Conservation (phyloP, 2,797 vertebrate species). For the Tragelaphus oryx region DNA sequence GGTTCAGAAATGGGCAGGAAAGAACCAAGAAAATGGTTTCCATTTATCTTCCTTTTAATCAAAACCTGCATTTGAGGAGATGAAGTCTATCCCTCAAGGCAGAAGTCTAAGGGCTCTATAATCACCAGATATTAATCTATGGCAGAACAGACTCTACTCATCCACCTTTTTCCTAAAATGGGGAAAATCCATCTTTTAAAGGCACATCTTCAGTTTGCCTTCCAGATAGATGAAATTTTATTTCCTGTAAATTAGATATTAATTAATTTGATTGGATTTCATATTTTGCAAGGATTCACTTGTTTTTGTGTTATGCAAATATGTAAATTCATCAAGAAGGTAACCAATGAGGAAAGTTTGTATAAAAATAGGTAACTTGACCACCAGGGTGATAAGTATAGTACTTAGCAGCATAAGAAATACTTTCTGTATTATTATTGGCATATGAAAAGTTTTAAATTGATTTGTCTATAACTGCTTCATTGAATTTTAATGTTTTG, state of each 20-base stretch:
- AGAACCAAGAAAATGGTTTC: constrained; percentile 52
- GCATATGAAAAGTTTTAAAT: neutral
- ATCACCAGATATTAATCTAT: constrained; percentile 41
- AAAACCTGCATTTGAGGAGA: constrained; percentile 14
- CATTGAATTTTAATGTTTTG: neutral
- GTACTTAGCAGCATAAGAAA: neutral
- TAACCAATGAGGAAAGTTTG: neutral
- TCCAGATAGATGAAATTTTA: neutral
- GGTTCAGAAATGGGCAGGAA: constrained; percentile 1
- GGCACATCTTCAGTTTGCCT: neutral
- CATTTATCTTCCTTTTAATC: constrained; percentile 64
- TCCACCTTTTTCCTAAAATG: neutral
- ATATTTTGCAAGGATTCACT: neutral
- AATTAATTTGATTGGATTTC: neutral
- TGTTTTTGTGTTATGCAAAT: neutral
- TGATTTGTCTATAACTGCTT: neutral
- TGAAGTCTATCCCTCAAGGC: neutral
- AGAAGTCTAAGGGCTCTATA: neutral
- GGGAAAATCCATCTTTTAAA: constrained; percentile 33
- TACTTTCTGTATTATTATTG: neutral
- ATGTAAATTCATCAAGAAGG: neutral
- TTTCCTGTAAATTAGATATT: neutral
- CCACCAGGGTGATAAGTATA: neutral
- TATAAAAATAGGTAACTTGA: neutral
- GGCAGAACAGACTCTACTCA: neutral